A percentile compares a stretch with the other conserved stretches of the same genome.
Conservation (phyloP, 2,888 invertebrate genomes). For the Abrostola triplasia region DNA sequence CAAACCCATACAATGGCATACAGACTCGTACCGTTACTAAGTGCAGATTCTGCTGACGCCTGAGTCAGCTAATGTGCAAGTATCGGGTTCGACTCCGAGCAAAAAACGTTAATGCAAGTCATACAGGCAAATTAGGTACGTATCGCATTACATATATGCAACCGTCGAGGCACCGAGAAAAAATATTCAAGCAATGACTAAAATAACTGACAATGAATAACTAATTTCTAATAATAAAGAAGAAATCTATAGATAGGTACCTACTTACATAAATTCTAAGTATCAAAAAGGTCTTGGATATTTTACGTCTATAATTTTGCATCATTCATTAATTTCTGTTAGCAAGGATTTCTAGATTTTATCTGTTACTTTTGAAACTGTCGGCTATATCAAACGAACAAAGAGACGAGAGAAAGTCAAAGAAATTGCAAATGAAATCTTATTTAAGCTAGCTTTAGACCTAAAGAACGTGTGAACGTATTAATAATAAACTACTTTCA, state of each 20-base stretch:
- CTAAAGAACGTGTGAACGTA: constrained; percentile 15
- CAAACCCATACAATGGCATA: constrained; percentile 26
- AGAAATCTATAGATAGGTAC: not conserved
- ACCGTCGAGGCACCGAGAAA: constrained; percentile 25
- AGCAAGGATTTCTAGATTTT: not conserved
- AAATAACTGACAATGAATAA: constrained; percentile 17
- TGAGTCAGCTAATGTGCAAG: constrained; percentile 74
- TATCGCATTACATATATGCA: constrained; percentile 54
- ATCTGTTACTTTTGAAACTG: not conserved
- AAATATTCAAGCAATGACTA: constrained; percentile 15
- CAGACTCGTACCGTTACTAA: constrained; percentile 30
- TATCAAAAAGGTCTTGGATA: no score
- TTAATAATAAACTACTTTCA: not conserved
- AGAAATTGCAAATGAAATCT: constrained; percentile 4
- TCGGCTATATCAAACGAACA: constrained; percentile 5
- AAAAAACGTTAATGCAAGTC: constrained; percentile 72
- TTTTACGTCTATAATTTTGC: not conserved
- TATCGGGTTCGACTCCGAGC: constrained; percentile 59
- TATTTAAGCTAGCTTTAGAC: constrained; percentile 10
- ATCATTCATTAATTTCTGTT: not conserved
- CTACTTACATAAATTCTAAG: no score
- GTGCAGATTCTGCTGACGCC: constrained; percentile 54
- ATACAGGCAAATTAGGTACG: constrained; percentile 66
- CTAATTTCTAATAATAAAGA: constrained; percentile 3
- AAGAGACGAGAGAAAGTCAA: constrained; percentile 18